Conservation (phyloP, 1,140 invertebrate species). For the Stegodyphus dumicola region DNA sequence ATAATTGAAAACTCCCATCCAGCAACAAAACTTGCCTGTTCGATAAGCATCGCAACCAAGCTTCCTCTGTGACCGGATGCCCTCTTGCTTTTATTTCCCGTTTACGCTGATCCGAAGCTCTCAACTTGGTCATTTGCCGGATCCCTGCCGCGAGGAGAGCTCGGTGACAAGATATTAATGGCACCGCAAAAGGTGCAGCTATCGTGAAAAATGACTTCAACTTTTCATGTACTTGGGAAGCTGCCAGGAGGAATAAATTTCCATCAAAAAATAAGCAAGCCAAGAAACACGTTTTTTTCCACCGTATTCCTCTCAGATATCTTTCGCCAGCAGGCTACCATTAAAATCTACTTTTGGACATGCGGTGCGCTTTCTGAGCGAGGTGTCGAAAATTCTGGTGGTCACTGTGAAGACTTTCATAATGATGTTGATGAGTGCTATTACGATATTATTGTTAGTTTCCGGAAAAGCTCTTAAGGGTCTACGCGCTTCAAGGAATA, state of each 20-base stretch:
- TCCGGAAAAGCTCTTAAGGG: neutral
- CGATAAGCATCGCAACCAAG: too few species aligned
- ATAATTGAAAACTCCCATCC: too few species aligned
- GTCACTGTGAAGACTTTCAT: neutral
- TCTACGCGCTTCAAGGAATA: too few species aligned
- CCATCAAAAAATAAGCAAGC: conserved; percentile 16
- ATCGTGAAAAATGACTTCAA: conserved; percentile 19
- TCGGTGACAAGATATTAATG: conserved; percentile 8
- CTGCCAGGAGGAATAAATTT: conserved; percentile 18
- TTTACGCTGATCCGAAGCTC: too few species aligned
- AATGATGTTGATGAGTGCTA: neutral
- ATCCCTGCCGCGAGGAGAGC: too few species aligned
- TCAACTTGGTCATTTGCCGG: too few species aligned
- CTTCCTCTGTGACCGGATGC: too few species aligned
- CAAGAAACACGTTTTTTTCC: neutral
- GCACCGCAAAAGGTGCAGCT: neutral
- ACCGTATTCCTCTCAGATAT: neutral
- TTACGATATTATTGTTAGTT: neutral
- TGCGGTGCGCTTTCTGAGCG: neutral
- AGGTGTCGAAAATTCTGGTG: conserved; percentile 1
- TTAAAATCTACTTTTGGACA: conserved; percentile 11
- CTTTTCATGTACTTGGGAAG: conserved; percentile 14
- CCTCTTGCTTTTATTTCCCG: too few species aligned
- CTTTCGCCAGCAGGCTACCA: neutral
- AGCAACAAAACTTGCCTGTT: too few species aligned